Conservation (phyloP, 2,888 invertebrate species). For the Caenorhabditis panamensis region DNA sequence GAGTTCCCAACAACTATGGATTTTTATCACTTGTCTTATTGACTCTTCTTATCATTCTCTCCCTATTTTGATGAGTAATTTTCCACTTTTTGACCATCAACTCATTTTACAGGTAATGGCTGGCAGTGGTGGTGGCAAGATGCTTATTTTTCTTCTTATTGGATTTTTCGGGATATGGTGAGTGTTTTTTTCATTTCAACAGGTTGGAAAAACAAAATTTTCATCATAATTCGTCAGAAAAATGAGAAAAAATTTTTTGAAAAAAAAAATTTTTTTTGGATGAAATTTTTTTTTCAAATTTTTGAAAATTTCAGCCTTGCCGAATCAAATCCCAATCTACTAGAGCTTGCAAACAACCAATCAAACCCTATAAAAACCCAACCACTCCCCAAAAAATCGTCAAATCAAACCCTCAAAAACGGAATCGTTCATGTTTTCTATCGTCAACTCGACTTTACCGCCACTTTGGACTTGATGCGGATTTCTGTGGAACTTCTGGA, state of each 20-base stretch:
- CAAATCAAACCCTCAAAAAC: slow-evolving; percentile 1
- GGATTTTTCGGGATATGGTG: slow-evolving; percentile 3
- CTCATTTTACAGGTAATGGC: slow-evolving; percentile 25
- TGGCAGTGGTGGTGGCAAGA: neutral
- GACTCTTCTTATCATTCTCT: slow-evolving; percentile 18
- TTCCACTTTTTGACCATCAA: too few species aligned
- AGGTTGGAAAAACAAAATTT: too few species aligned
- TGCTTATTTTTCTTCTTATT: slow-evolving; percentile 5
- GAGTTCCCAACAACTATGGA: neutral
- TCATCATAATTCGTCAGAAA: too few species aligned
- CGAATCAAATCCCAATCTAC: neutral
- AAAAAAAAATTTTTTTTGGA: neutral
- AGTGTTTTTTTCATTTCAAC: too few species aligned
- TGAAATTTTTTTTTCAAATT: too few species aligned
- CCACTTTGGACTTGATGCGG: too few species aligned
- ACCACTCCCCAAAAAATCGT: neutral
- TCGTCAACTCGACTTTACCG: neutral
- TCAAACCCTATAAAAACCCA: neutral
- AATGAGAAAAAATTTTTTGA: neutral
- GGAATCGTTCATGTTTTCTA: slow-evolving; percentile 17
- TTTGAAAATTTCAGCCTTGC: slow-evolving; percentile 10
- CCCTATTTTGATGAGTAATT: neutral
- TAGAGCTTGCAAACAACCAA: neutral
- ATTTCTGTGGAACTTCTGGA: neutral
- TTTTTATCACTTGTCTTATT: neutral